Evolutionary conservation across 2,888 invertebrate genomes (phyloP).

Genomic region (Mylabris sibirica): DNA sequence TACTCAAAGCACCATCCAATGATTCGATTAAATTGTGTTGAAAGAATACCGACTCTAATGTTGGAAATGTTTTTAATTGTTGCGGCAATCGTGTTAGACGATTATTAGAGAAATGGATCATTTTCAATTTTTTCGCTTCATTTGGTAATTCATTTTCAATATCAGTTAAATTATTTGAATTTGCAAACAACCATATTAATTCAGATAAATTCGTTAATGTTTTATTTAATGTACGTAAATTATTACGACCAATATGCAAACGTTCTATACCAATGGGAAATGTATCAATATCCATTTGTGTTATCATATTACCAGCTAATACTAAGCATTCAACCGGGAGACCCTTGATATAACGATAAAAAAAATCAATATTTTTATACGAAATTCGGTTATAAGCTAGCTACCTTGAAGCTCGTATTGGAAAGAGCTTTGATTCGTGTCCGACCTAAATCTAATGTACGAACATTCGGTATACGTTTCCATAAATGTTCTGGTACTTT

Average conservation of each 20-base stretch:
- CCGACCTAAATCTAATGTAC: conserved; percentile 82
- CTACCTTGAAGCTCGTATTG: conserved; percentile 79
- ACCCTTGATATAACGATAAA: conserved; percentile 58
- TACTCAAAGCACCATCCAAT: conserved; percentile 76
- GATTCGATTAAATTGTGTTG: conserved; percentile 75
- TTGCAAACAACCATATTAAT: conserved; percentile 80
- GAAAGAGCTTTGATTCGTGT: conserved; percentile 79
- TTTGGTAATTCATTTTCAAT: conserved; percentile 80
- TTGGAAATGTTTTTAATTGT: conserved; percentile 73
- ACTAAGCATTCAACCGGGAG: conserved; percentile 73
- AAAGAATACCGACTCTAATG: conserved; percentile 75
- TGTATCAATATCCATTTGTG: conserved; percentile 74
- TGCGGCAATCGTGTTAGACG: conserved; percentile 74
- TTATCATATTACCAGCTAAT: conserved; percentile 78
- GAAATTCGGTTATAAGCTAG: conserved; percentile 1
- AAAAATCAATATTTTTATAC: conserved; percentile 15
- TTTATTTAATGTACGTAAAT: conserved; percentile 76
- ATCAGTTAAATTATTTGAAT: conserved; percentile 76
- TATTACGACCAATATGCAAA: conserved; percentile 79
- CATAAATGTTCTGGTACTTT: conserved; percentile 80
- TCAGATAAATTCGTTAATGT: conserved; percentile 77
- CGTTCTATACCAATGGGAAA: conserved; percentile 74
- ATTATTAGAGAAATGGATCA: conserved; percentile 80
- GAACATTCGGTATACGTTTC: conserved; percentile 77
- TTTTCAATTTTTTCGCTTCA: conserved; percentile 70